Evolutionary conservation across 2,797 vertebrate genomes (phyloP), one percentile per base, ranked within the genome.

Genomic region (Spea hammondii): DNA sequence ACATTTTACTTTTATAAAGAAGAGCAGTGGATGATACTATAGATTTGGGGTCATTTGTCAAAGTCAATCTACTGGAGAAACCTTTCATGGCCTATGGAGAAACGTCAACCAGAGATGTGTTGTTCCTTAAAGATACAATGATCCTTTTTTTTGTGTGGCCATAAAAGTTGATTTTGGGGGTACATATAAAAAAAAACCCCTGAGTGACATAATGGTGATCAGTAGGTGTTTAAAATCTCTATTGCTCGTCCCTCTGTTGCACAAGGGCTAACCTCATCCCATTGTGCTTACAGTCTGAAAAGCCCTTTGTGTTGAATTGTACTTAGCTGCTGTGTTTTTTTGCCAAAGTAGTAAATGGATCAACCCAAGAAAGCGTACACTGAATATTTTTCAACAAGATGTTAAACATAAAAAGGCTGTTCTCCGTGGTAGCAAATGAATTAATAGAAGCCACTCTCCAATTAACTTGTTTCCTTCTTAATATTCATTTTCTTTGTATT

Each of bases 381-480:
- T 1, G 14, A 17, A 62, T 62, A 62, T 62, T 17, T 62, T 12
- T 50, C 66, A 54, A 17, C 12, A 62, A 53, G 48, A 55, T 44
- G n/a, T 32, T 64, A 17, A 59, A 65, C 46, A 59, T 8, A 44
- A 66, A 67, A 51, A 80, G 65, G 48, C 54, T 48, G 55, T 50
- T 81, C 79, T 76, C 79, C 74, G 64, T 81, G 74, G 69, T 60
- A 72, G 74, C 74, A 81, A 72, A 76, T 17, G 49, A 69, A 72
- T 72, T 77, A 72, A 81, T 76, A 64, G 74, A 62, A 81, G 49
- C 54, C 17, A 72, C 76, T 81, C 64, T 76, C 68, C 74, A 81
- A 75, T 77, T 76, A 81, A 75, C 74, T 77, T 62, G 67, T 76
- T 80, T 80, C 60, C 49, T 49, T 68, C 57, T 67, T 14, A 54